Evolutionary conservation across 2,113 vertebrate species (phyloP), one percentile per base, ranked within the genome.

Genomic region (Orcinus orca): DNA sequence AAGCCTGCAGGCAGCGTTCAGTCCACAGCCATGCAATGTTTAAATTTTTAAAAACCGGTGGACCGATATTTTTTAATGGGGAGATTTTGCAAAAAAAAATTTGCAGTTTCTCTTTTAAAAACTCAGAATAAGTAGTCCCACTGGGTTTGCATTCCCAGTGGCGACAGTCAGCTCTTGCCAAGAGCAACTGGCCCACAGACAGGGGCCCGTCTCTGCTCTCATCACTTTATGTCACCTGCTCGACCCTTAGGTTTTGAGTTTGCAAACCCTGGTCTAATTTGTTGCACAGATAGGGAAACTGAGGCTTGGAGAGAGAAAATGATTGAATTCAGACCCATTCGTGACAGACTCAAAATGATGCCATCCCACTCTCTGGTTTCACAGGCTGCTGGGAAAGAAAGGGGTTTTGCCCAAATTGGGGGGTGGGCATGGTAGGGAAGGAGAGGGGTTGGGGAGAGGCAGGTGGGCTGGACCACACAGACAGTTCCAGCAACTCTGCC

Each of bases 391-490:
- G 50, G 44, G 67, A 71, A 38, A 73, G 36, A 70, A 77, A 53
- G 3, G 26, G n/a, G 9, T 53, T 74, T 38, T 38, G 21, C n/a
- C 29, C 38, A 81, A 23, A 50, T 5, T 65, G 14, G 3, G 10
- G 3, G 1, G 20, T 0, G 15, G 21, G 15, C 41, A 21, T 3
- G 13, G 29, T 5, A 1, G 26, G 47, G n/a, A 36, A 29, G 38
- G 21, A 13, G 21, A 2, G 10, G 10, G 10, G 94, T 73, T 67
- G 31, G 50, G 67, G 6, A 6, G 36, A 62, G 25, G 23, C 5
- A n/a, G n/a, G 88, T 15, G 0, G 67, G n/a, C 60, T 63, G 2
- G 38, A 0, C 2, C 36, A 0, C 0, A 1, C 65, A 60, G 58
- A 71, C 2, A 3, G 3, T 21, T 15, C 18, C 53, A 3, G 36